Conservation (phyloP, 2,888 invertebrate genomes). For the Metellina segmentata region DNA sequence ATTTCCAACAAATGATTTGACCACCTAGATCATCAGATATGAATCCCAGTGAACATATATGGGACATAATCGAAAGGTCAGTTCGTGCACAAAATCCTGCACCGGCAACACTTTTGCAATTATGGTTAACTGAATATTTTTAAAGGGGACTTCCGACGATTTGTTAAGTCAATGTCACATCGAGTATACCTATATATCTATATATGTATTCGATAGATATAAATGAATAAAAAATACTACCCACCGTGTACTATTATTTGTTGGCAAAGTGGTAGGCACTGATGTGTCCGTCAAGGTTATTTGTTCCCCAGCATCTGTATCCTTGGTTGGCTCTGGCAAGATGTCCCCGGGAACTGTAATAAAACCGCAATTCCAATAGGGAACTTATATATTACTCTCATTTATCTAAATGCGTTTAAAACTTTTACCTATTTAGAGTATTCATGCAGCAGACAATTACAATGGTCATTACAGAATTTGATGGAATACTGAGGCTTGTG, state of each 20-base stretch:
- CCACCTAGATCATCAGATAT: no score
- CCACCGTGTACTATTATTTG: conserved; percentile 54
- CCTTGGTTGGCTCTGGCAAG: conserved; percentile 64
- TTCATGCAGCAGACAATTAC: neutral
- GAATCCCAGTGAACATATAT: no score
- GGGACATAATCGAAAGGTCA: no score
- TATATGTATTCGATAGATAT: neutral
- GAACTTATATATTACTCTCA: neutral
- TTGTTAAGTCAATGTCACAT: no score
- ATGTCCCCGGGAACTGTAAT: conserved; percentile 68
- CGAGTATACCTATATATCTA: neutral
- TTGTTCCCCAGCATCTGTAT: conserved; percentile 27
- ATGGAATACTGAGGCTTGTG: no score
- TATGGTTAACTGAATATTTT: no score
- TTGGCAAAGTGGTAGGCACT: conserved; percentile 55
- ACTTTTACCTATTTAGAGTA: neutral
- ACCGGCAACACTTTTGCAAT: no score
- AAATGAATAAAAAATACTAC: neutral
- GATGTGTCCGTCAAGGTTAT: conserved; percentile 44
- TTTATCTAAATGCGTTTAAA: neutral
- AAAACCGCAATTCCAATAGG: neutral
- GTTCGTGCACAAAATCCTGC: no score
- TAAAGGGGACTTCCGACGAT: no score
- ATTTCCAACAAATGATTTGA: no score
- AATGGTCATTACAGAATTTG: no score